phyloP scores from a whole-genome alignment of 2,797 vertebrate genomes.

The Macrochelys suwanniensis region DNA sequence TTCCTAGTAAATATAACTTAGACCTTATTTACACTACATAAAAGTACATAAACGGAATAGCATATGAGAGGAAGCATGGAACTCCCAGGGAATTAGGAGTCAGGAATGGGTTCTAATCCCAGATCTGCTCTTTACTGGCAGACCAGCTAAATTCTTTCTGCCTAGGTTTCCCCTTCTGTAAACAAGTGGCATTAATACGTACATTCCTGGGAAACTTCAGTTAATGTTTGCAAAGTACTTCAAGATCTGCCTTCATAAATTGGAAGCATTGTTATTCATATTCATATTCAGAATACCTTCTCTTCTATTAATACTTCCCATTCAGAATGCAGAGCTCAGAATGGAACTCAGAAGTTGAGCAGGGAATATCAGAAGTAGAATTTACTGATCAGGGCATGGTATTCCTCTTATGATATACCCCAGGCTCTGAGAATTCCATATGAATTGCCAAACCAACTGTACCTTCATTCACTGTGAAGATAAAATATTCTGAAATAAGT shows the following conservation, averaged over 20 bases:
- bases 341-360: background rate
- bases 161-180: fast-evolving
- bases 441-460: background rate
- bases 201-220: background rate
- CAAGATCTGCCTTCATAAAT: background rate
- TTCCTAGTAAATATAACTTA: background rate
- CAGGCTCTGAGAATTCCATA: background rate
- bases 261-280: background rate
- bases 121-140: background rate
- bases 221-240: background rate
- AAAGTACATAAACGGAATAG: background rate
- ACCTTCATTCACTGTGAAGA: background rate
- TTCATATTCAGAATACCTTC: background rate
- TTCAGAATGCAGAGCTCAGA: background rate
- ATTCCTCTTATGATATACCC: background rate
- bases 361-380: background rate
- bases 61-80: background rate
- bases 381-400: background rate
- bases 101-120: background rate
- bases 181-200: background rate
- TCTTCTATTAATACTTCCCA: background rate
- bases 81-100: background rate
- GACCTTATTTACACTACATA: background rate
- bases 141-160: background rate
- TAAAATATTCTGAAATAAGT: conserved; percentile 30